phyloP scores from a whole-genome alignment of 2,888 invertebrate species.

The Xestia rhomboidea region DNA sequence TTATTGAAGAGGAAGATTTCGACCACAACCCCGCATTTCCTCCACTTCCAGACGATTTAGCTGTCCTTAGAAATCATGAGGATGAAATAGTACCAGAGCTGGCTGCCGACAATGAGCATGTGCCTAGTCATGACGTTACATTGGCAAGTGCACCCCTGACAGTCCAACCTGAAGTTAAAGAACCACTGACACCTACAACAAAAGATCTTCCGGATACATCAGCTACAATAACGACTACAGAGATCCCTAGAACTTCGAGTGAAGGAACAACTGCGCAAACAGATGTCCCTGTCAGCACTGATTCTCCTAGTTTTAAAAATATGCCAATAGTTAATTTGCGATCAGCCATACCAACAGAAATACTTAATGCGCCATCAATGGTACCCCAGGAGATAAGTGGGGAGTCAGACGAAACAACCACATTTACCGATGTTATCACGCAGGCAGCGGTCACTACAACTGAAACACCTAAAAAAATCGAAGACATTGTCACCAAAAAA shows the following conservation, averaged over 20 bases:
- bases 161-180: constrained; percentile 63
- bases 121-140: constrained; percentile 73
- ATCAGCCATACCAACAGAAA: constrained; percentile 84
- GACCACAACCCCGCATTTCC: constrained; percentile 88
- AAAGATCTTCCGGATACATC: constrained; percentile 69
- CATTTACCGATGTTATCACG: constrained; percentile 20
- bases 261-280: constrained; percentile 65
- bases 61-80: constrained; percentile 83
- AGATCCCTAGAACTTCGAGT: constrained; percentile 66
- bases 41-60: constrained; percentile 86
- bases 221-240: constrained; percentile 67
- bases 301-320: constrained; percentile 72
- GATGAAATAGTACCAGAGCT: constrained; percentile 84
- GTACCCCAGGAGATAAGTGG: constrained; percentile 76
- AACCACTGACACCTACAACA: constrained; percentile 70
- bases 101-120: constrained; percentile 74
- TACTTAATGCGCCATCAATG: constrained; percentile 77
- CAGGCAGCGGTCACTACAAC: constrained; percentile 55
- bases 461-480: constrained; percentile 51
- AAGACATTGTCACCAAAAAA: constrained; percentile 56
- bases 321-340: constrained; percentile 82
- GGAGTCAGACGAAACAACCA: constrained; percentile 72
- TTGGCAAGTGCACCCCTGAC: constrained; percentile 70
- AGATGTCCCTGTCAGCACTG: constrained; percentile 65
- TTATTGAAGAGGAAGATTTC: constrained; percentile 86